Evolutionary conservation across 2,113 vertebrate genomes (phyloP), one percentile per base, ranked within the genome.

Genomic region (Perca schrenkii): DNA sequence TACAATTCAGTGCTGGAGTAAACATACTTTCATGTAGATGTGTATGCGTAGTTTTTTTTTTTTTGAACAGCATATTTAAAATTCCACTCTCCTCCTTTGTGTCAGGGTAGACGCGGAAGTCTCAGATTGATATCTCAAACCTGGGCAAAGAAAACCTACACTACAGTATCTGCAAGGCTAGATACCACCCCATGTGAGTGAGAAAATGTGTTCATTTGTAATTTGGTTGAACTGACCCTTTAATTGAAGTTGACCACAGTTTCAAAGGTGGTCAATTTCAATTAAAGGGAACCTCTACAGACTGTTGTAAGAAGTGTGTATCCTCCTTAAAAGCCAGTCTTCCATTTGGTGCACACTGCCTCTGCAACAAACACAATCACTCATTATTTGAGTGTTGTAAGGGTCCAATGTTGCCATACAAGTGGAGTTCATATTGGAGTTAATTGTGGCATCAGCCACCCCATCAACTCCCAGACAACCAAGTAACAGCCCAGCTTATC

Each of bases 401-500:
- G 19, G 54, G 57, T 84, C 73, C 76, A 54, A 58, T 3, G 1
- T 74, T 68, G 36, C 68, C 4, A 28, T 34, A 54, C 10, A 7
- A 69, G 19, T 69, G 28, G 46, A 67, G 57, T 74, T 86, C 57
- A 86, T 58, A 76, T 66, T 66, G 57, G 16, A 53, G 58, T 73
- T 82, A 56, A 83, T 74, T 90, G 88, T 72, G 57, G 77, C 80
- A 80, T 87, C 84, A 70, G 57, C 76, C 62, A 68, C 54, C 50
- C 65, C 40, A 79, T 87, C 65, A 63, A 58, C 80, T 85, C 65
- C 73, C 58, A 79, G 58, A 90, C 90, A 92, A 83, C 83, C 52
- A 12, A 81, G 60, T 83, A 85, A 86, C 81, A 89, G 78, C 82
- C 77, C 65, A 4, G 83, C 82, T 83, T 91, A 89, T 91, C 90